A percentile compares a stretch with the other conserved stretches of the same genome.
Conservation (phyloP, 2,888 invertebrate genomes). For the Isoperla grammatica region DNA sequence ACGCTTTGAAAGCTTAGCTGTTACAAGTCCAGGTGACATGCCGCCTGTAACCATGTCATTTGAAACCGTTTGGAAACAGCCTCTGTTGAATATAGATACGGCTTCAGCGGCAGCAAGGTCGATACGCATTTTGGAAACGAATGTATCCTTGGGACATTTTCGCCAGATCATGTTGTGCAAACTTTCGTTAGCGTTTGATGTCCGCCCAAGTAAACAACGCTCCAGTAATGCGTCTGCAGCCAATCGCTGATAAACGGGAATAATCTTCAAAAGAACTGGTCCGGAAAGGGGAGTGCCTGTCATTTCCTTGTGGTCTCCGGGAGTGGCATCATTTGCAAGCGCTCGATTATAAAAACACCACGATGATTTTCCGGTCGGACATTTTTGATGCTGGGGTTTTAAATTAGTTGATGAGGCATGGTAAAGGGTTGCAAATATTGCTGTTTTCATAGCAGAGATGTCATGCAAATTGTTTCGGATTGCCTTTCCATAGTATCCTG, state of each 20-base stretch:
- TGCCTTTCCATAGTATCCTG: no score
- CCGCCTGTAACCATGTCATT: not conserved
- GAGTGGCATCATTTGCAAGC: no score
- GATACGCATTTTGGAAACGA: not conserved
- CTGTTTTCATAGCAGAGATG: no score
- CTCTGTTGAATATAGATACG: not conserved
- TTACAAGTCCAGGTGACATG: not conserved
- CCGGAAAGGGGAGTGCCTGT: constrained; percentile 15
- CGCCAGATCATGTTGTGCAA: constrained; percentile 25
- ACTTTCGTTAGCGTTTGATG: constrained; percentile 26
- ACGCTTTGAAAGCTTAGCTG: not conserved
- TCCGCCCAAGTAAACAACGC: constrained; percentile 17
- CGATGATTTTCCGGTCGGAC: no score
- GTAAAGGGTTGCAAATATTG: no score
- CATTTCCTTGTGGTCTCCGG: not conserved
- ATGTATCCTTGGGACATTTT: constrained; percentile 10
- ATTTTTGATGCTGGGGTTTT: no score
- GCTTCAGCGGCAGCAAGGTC: not conserved
- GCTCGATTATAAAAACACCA: no score
- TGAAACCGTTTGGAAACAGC: not conserved
- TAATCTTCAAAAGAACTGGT: constrained; percentile 16
- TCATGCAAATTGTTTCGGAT: no score
- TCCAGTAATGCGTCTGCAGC: constrained; percentile 11
- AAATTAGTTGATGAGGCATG: no score
- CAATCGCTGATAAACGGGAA: constrained; percentile 23